Base-by-base conservation (phyloP, 2,113 vertebrate genomes). In the Psittacara wagleri region DNA sequence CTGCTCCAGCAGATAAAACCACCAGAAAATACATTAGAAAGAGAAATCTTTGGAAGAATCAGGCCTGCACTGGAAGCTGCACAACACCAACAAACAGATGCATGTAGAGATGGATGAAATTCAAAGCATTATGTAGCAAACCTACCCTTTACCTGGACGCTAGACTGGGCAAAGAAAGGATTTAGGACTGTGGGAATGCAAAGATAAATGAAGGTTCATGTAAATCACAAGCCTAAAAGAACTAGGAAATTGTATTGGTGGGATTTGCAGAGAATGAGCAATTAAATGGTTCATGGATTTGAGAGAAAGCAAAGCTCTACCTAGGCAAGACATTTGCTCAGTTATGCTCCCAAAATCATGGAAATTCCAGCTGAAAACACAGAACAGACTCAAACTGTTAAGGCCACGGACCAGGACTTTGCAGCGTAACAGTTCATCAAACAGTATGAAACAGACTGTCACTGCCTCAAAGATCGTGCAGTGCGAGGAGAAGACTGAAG, bases 201-300 rank as follows among this genome's bases (percentile, higher is more conserved):
- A 91, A 73, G 31, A 41, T 48, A 90, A 78, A 72, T 43, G 46
- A 88, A 33, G 51, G 25, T 83, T 80, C 76, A 57, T 55, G 76
- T 81, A 94, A 94, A 86, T 77, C 90, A 68, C 16, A 77, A 88
- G n/a, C 46, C 72, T 75, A 69, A 94, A 91, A 86, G 54, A 88
- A 93, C 48, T 64, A 19, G 35, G 28, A 81, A 86, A 93, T 67
- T 64, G 35, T 44, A 43, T 39, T 57, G 48, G 51, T 57, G 74
- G 49, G 51, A 89, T 94, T 88, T 74, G 72, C 52, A 78, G 75
- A 63, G 35, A 84, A 43, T 2, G 31, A 87, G 54, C 41, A 83
- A 83, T 61, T 79, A 88, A 82, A 77, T 8, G 10, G 39, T 49
- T 88, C 9, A 12, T 2, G 41, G 37, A 62, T 76, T 62, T 57